These are phyloP conservation scores for Perizoma affinitatum DNA, from an alignment of 2,888 invertebrate species.

Conservation along the genomic window DNA sequence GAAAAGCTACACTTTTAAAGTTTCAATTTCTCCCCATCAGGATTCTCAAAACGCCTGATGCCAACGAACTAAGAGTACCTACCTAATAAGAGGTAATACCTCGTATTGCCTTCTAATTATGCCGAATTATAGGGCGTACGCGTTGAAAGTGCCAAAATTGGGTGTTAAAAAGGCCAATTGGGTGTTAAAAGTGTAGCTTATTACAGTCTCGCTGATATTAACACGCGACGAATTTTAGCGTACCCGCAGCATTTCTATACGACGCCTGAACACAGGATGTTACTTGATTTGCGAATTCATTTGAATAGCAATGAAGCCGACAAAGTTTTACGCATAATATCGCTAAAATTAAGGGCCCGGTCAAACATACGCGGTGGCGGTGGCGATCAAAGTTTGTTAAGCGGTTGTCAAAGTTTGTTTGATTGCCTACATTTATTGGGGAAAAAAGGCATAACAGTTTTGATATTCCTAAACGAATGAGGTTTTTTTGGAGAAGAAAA, in stretches of 20 bases:
- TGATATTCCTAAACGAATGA: too few species aligned
- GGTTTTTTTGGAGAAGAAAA: too few species aligned
- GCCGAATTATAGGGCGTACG: conserved; percentile 64
- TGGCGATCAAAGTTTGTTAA: too few species aligned
- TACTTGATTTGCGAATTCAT: conserved; percentile 3
- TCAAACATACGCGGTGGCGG: too few species aligned
- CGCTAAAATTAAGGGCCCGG: too few species aligned
- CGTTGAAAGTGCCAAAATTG: conserved; percentile 71
- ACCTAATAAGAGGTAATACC: conserved; percentile 33
- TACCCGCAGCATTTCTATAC: conserved; percentile 36
- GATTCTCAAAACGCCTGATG: conserved; percentile 11
- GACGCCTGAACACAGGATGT: conserved; percentile 3
- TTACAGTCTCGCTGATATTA: conserved; percentile 41
- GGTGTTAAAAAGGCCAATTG: conserved; percentile 59
- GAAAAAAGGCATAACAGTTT: too few species aligned
- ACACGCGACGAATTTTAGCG: conserved; percentile 43
- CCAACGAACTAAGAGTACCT: conserved; percentile 28
- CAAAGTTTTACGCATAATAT: not conserved
- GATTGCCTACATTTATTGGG: too few species aligned
- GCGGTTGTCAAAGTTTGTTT: too few species aligned
- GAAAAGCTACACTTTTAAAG: not conserved
- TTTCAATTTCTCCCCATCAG: conserved; percentile 14
- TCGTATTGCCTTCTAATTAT: conserved; percentile 58
- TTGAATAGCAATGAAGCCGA: conserved; percentile 11
- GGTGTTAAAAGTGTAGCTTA: conserved; percentile 39